Evolutionary conservation across 2,113 vertebrate genomes (phyloP).

Genomic region (Chlamydotis undulata): DNA sequence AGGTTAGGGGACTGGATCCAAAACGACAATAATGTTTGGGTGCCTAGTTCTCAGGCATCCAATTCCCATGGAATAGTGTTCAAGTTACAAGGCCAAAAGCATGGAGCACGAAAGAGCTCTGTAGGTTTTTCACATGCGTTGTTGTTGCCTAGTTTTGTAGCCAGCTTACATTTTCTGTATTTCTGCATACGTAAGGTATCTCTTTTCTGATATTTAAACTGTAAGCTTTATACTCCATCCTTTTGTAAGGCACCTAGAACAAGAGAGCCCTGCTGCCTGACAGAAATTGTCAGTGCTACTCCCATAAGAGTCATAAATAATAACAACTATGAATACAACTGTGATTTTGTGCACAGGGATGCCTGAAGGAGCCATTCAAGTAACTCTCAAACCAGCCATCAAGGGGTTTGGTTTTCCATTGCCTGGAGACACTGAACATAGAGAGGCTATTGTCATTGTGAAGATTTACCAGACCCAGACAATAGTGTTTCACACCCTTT

Average conservation of each 20-base stretch:
- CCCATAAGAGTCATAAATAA: neutral
- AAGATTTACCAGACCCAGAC: neutral
- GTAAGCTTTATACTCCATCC: neutral
- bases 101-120: accelerated
- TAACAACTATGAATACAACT: neutral
- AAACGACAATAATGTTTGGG: neutral
- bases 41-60: neutral
- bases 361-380: neutral
- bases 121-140: neutral
- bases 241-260: neutral
- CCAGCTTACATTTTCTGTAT: neutral
- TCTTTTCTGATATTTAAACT: neutral
- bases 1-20: neutral
- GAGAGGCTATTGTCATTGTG: neutral
- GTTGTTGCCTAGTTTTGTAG: neutral
- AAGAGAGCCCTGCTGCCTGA: neutral
- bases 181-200: neutral
- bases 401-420: neutral
- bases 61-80: neutral
- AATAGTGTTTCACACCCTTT: neutral
- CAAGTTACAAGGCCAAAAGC: neutral
- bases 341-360: neutral
- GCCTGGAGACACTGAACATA: neutral
- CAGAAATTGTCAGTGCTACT: neutral
- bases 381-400: neutral